These are phyloP conservation scores for Etheostoma cragini DNA, from an alignment of 2,113 vertebrate species.

Conservation along the genomic window DNA sequence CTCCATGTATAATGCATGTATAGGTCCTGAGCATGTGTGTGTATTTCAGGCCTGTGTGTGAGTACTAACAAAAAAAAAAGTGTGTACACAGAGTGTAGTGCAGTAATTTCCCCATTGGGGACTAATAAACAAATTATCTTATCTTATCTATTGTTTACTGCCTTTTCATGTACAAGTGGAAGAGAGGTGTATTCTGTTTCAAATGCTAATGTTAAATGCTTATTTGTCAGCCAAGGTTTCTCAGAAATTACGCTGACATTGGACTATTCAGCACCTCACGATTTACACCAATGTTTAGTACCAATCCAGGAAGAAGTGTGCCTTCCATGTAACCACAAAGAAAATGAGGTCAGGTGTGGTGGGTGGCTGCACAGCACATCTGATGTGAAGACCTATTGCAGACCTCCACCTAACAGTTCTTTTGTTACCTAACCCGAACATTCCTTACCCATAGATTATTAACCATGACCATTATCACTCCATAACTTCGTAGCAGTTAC, in stretches of 20 bases:
- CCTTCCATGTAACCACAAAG: neutral
- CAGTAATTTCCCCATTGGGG: no score
- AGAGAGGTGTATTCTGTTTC: neutral
- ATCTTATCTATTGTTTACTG: no score
- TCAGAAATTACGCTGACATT: neutral
- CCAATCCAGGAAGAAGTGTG: neutral
- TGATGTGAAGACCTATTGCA: neutral
- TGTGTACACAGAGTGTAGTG: no score
- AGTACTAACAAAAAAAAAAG: no score
- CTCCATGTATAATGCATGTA: no score
- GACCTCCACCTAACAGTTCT: neutral
- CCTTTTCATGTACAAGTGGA: neutral
- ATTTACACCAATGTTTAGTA: neutral
- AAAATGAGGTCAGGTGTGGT: neutral
- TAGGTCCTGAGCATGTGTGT: no score
- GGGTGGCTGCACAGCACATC: neutral
- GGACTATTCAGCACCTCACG: neutral
- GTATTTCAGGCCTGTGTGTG: no score
- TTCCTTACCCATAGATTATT: neutral
- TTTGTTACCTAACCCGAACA: neutral
- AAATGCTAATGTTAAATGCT: neutral
- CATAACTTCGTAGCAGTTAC: neutral
- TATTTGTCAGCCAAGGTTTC: neutral
- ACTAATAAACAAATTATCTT: no score
- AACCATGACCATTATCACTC: no score